Conservation (phyloP, 2,797 vertebrate species). For the Scyliorhinus canicula region DNA sequence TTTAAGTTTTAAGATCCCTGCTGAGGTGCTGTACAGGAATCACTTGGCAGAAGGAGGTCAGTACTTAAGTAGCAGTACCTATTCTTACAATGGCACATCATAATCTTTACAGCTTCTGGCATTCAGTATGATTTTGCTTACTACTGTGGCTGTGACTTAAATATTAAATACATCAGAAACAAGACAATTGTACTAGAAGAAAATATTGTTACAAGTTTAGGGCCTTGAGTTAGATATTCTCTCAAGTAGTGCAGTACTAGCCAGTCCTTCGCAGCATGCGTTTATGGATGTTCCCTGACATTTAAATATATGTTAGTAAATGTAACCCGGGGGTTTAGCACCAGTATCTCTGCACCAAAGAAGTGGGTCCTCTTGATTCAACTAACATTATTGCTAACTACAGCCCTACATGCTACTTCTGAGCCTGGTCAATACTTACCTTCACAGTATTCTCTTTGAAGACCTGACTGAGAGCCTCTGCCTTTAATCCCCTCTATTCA, state of each 20-base stretch:
- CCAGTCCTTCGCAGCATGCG: not conserved
- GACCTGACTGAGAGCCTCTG: not conserved
- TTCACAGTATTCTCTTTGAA: not conserved
- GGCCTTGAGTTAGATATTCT: not conserved
- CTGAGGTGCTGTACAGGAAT: constrained; percentile 64
- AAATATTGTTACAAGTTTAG: not conserved
- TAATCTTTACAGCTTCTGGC: not conserved
- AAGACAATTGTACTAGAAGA: not conserved
- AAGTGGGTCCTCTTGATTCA: not conserved
- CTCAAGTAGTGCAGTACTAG: not conserved
- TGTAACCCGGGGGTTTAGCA: not conserved
- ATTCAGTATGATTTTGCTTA: not conserved
- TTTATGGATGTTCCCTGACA: not conserved
- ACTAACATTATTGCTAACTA: not conserved
- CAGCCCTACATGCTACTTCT: not conserved
- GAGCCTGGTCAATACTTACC: not conserved
- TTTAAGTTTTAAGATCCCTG: constrained; percentile 75
- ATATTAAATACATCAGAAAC: not conserved
- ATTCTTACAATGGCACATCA: not conserved
- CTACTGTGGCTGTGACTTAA: not conserved
- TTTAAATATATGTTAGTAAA: not conserved
- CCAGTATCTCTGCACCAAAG: not conserved
- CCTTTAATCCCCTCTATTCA: no score
- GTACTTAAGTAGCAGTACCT: constrained; percentile 38
- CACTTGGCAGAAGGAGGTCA: constrained; percentile 61